Base-by-base conservation (phyloP, 2,888 invertebrate species). In the Melanophora roralis region DNA sequence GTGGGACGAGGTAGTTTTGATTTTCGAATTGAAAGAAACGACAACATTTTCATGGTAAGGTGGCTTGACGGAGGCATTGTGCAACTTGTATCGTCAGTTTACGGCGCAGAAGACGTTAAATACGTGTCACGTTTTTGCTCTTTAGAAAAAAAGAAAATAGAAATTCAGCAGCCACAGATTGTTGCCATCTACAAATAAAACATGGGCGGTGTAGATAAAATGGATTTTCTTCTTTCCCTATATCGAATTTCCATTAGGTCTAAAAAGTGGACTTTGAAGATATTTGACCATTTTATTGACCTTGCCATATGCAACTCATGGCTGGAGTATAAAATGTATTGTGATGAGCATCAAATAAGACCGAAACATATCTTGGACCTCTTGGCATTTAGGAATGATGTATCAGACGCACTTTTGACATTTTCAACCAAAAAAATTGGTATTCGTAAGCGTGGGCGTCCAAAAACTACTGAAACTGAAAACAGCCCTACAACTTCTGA, bases 21-120 rank as follows among this genome's bases (percentile, higher is more conserved):
- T 9, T 55, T n/a, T 14, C 57, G 55, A 9, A 40, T 59, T 12
- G 57, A 69, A 36, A 12, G 57, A 36, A 12, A 38, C 1, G n/a
- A 71, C 9, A 60, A 51, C 14, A 23, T 72, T 11, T 12, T 62
- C 53, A 7, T 72, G 6, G 1, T 72, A 21, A 62, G 27, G 9
- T 64, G 72, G 72, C 11, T 72, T 55, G 64, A 64, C 11, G 62
- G 62, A 1, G 55, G 72, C 11, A 14, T 45, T 19, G 64, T 64
- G 1, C 64, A 64, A 16, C 7, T 72, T 2, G 45, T 55, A 2
- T 62, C 72, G 0, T n/a, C 62, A 21, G 43, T 72, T 36, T 8
- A 62, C 19, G 40, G 62, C 11, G 1, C 14, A 11, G 69, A 59
- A 59, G 12, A 5, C 0, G 1, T 71, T 7, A 59, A 60, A 14